Evolutionary conservation across 2,888 invertebrate species (phyloP).

Genomic region (Cheiracanthium punctorium): DNA sequence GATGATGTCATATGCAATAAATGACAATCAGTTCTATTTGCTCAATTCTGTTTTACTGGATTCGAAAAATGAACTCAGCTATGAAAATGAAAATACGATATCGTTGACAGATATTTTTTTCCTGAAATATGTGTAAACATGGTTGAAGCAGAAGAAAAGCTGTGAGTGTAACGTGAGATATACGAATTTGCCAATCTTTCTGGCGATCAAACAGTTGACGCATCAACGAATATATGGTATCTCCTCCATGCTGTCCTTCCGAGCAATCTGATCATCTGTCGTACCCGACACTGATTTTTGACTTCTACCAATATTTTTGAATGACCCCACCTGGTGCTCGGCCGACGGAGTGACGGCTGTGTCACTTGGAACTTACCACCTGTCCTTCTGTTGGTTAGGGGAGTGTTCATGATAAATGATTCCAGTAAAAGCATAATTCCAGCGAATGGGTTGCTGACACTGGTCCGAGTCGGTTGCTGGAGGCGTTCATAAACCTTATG

Average conservation of each 20-base stretch:
- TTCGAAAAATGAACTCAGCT: no score
- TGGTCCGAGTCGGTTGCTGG: conserved; percentile 36
- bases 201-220: no score
- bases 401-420: conserved; percentile 63
- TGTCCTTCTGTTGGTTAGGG: conserved; percentile 46
- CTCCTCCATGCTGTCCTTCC: no score
- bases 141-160: no score
- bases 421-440: conserved; percentile 25
- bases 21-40: no score
- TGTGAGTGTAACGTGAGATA: no score
- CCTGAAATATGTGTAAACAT: no score
- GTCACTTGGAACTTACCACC: conserved; percentile 48
- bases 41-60: no score
- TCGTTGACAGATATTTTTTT: no score
- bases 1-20: no score
- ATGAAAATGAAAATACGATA: no score
- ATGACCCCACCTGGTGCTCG: conserved; percentile 62
- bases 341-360: conserved; percentile 39
- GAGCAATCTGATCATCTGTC: background rate
- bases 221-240: no score
- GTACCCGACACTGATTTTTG: background rate
- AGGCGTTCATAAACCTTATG: conserved; percentile 37
- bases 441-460: conserved; percentile 58
- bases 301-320: conserved; percentile 5
- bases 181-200: background rate